Evolutionary conservation across 2,888 invertebrate genomes (phyloP), one percentile per base, ranked within the genome.

Genomic region (Subacronicta megacephala): DNA sequence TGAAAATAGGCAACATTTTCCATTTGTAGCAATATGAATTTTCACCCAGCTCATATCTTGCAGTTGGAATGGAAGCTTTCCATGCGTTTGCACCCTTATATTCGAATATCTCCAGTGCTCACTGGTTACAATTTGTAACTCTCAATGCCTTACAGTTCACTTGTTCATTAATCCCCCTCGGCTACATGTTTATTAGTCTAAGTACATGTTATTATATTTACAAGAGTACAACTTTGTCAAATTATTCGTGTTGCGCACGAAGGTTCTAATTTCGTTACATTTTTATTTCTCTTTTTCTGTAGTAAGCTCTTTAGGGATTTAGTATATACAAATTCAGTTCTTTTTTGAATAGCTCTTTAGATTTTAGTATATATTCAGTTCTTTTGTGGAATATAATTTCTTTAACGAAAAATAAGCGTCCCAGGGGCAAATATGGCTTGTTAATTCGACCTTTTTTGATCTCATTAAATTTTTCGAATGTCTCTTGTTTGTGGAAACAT

Each of bases 171-270:
- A 67, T 76, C 71, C 72, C 61, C 35, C 54, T 66, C 67, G 73
- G 69, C 62, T 62, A 62, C 66, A 66, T 79, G 82, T 84, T 87
- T 84, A 86, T 84, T 81, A 81, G 77, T 63, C 26, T 72, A n/a
- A n/a, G n/a, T n/a, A 76, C 62, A 70, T 69, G 77, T 83, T 81
- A 84, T 85, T 84, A 87, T 83, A 84, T n/a, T n/a, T n/a, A n/a
- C n/a, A n/a, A n/a, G n/a, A n/a, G n/a, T n/a, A 82, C 72, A 68
- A 66, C 38, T 26, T 41, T 52, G 41, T 61, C 51, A 52, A 61
- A 38, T 23, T 26, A 16, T 49, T 35, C 49, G 18, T 54, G 20
- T 49, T 35, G 50, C 31, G 33, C 61, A 55, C 17, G 33, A 36
- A 26, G 12, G 15, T 33, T n/a, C 52, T 29, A 17, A 47, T 52